phyloP scores from a whole-genome alignment of 2,888 invertebrate genomes.

The Caenorhabditis doughertyi region DNA sequence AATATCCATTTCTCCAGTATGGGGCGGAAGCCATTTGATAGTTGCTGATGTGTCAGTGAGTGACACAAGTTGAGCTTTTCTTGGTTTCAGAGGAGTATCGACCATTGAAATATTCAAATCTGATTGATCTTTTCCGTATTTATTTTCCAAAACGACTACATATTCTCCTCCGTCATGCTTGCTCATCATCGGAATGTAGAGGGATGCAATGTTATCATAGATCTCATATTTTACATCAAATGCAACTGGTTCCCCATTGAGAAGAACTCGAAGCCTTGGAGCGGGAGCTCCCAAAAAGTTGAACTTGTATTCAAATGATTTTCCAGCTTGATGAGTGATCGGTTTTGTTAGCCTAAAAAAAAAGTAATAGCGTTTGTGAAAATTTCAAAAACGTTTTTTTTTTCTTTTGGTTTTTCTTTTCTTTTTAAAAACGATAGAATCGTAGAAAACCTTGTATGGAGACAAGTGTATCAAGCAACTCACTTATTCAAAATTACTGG shows the following conservation, averaged over 20 bases:
- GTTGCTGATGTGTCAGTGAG: slow-evolving; percentile 66
- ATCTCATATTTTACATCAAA: slow-evolving; percentile 67
- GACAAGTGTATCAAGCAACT: slow-evolving; percentile 7
- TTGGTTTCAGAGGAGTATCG: slow-evolving; percentile 68
- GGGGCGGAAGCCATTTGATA: slow-evolving; percentile 65
- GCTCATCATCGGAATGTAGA: slow-evolving; percentile 64
- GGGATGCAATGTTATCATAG: slow-evolving; percentile 68
- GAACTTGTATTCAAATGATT: slow-evolving; percentile 70
- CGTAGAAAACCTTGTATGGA: not conserved
- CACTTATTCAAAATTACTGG: slow-evolving; percentile 68
- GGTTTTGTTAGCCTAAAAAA: slow-evolving; percentile 58
- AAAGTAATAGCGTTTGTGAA: not conserved
- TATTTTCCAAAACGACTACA: slow-evolving; percentile 65
- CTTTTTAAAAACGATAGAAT: not conserved
- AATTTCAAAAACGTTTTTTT: not conserved
- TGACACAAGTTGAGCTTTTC: slow-evolving; percentile 60
- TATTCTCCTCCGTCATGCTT: slow-evolving; percentile 68
- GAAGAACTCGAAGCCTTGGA: slow-evolving; percentile 63
- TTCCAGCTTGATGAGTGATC: slow-evolving; percentile 70
- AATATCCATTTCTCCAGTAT: slow-evolving; percentile 65
- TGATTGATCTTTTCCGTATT: slow-evolving; percentile 65
- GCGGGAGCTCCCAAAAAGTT: slow-evolving; percentile 66
- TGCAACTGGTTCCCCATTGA: slow-evolving; percentile 53
- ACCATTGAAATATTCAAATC: slow-evolving; percentile 67
- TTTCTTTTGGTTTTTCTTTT: not conserved